phyloP scores from a whole-genome alignment of 2,797 vertebrate genomes.

The Gymnoscopelus braueri region DNA sequence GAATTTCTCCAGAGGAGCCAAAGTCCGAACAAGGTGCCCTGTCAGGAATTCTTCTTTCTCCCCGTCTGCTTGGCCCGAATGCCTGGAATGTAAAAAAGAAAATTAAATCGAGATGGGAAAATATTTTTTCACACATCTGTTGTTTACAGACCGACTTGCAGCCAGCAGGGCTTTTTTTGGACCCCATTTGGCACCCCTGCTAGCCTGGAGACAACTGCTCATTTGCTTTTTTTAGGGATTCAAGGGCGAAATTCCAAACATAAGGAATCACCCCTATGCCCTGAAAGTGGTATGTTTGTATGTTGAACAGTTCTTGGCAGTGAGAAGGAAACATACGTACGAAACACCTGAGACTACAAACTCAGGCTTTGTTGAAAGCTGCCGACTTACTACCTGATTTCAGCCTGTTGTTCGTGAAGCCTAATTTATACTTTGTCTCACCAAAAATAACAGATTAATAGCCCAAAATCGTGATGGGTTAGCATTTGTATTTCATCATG shows the following conservation, averaged over 20 bases:
- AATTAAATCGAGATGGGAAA: not conserved
- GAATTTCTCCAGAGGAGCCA: not conserved
- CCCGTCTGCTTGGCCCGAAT: constrained; percentile 39
- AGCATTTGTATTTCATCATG: too few relatives aligned
- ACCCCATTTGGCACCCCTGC: constrained; percentile 12
- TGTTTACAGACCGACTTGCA: constrained; percentile 45
- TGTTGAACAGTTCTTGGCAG: too few relatives aligned
- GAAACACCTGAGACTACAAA: too few relatives aligned
- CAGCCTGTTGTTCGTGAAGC: too few relatives aligned
- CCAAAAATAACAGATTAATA: too few relatives aligned
- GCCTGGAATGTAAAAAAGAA: constrained; percentile 37
- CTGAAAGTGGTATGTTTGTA: too few relatives aligned
- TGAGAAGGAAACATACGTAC: too few relatives aligned
- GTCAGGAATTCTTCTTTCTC: constrained; percentile 22
- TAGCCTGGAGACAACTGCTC: not conserved
- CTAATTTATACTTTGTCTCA: too few relatives aligned
- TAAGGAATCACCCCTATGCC: too few relatives aligned
- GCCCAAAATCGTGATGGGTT: too few relatives aligned
- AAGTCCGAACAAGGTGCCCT: constrained; percentile 22
- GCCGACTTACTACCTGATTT: too few relatives aligned
- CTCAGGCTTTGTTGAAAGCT: too few relatives aligned
- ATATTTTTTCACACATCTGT: constrained; percentile 58
- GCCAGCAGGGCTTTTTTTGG: constrained; percentile 22
- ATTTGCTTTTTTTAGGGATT: constrained; percentile 27
- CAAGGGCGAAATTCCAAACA: not conserved